These are phyloP conservation scores for Cossypha polioptera DNA, from an alignment of 2,797 vertebrate genomes.

Conservation along the genomic window DNA sequence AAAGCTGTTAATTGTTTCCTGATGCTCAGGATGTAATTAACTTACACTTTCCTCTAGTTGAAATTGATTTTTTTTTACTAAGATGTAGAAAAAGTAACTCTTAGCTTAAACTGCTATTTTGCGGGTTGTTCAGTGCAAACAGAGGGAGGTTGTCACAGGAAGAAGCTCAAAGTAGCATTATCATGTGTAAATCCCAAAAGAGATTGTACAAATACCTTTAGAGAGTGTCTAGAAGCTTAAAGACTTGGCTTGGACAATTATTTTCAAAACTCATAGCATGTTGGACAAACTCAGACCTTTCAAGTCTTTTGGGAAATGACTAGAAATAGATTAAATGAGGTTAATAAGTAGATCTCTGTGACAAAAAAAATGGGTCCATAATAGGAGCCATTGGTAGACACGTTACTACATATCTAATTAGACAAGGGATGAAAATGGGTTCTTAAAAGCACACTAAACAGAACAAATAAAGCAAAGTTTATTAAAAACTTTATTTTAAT, in stretches of 20 bases:
- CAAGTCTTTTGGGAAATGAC: neutral
- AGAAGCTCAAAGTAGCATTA: neutral
- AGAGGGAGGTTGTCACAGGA: neutral
- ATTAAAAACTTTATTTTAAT: neutral
- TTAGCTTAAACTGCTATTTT: neutral
- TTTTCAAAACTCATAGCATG: neutral
- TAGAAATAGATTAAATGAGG: neutral
- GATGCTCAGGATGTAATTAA: conserved; percentile 33
- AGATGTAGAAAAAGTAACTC: neutral
- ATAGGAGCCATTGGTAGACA: neutral
- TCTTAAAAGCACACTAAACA: neutral
- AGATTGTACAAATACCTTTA: neutral
- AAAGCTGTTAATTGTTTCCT: conserved; percentile 54
- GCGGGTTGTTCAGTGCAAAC: neutral
- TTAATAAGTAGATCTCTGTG: neutral
- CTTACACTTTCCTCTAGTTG: neutral
- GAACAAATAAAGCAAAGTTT: neutral
- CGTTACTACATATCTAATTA: neutral
- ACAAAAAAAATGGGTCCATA: neutral
- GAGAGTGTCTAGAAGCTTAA: neutral
- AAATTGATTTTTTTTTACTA: neutral
- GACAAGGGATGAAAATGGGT: neutral
- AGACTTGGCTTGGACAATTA: neutral
- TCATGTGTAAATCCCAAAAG: neutral
- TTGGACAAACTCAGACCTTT: neutral